These are phyloP conservation scores for Acomys russatus DNA, from an alignment of 2,797 vertebrate species.

Conservation along the genomic window DNA sequence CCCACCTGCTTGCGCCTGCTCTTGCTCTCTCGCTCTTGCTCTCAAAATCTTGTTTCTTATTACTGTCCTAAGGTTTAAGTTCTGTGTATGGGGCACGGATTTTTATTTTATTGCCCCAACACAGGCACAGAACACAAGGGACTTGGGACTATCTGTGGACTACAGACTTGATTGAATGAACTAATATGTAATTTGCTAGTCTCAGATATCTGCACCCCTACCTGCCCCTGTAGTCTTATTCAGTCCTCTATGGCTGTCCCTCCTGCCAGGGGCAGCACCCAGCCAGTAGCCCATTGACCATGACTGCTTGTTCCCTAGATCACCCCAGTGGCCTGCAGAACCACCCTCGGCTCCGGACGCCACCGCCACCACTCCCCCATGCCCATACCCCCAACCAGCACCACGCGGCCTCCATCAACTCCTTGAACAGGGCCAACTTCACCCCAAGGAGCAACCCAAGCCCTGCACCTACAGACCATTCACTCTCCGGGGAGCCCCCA, in stretches of 20 bases:
- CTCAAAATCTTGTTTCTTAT: background rate
- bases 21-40: background rate
- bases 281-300: background rate
- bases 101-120: background rate
- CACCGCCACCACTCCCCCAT: slow-evolving; percentile 95
- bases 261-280: background rate
- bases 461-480: slow-evolving; percentile 97
- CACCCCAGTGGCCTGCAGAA: slow-evolving; percentile 94
- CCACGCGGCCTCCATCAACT: slow-evolving; percentile 96
- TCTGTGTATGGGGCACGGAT: background rate
- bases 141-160: background rate
- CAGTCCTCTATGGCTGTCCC: background rate
- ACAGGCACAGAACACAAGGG: background rate
- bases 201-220: accelerated
- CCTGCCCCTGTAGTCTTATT: background rate
- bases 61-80: background rate
- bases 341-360: slow-evolving; percentile 96
- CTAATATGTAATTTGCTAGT: background rate
- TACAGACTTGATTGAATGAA: background rate
- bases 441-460: slow-evolving; percentile 98
- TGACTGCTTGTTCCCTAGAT: slow-evolving; percentile 84
- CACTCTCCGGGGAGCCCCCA: slow-evolving; percentile 94
- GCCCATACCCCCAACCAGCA: slow-evolving; percentile 96
- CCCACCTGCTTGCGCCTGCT: accelerated
- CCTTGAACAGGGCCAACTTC: slow-evolving; percentile 97